These are phyloP conservation scores for Anolis carolinensis DNA, from an alignment of 2,113 vertebrate genomes.

Conservation along the genomic window DNA sequence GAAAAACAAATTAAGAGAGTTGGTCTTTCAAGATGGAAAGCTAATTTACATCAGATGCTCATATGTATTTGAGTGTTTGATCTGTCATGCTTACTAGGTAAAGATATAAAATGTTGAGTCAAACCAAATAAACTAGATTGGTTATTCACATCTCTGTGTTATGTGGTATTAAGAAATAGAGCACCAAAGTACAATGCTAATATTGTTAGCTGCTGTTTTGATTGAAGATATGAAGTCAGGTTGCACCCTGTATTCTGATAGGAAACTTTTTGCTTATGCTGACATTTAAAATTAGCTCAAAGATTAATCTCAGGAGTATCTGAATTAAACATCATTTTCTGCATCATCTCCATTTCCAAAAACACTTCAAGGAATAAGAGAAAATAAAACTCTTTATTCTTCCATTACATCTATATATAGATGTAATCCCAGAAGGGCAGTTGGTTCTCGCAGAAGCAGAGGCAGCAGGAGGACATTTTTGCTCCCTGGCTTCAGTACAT, in stretches of 20 bases:
- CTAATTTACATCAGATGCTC: not conserved
- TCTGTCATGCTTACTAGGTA: not conserved
- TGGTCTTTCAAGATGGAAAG: not conserved
- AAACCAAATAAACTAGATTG: not conserved
- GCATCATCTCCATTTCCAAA: not conserved
- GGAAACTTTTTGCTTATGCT: not conserved
- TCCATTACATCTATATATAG: not conserved
- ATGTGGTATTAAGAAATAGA: not conserved
- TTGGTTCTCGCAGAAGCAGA: too few relatives aligned
- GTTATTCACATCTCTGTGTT: not conserved
- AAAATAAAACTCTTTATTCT: not conserved
- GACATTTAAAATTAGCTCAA: not conserved
- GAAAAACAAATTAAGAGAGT: not conserved
- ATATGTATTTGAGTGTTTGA: too few relatives aligned
- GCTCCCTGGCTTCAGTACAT: too few relatives aligned
- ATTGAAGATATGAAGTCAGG: not conserved
- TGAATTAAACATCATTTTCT: not conserved
- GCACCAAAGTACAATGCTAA: too few relatives aligned
- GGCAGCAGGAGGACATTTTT: too few relatives aligned
- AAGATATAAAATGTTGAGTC: not conserved
- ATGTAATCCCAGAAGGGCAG: too few relatives aligned
- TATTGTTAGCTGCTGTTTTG: too few relatives aligned
- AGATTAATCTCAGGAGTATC: too few relatives aligned
- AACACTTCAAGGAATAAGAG: not conserved
- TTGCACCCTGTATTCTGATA: not conserved